Base-by-base conservation (phyloP, 2,113 vertebrate genomes). In the Ptilonorhynchus violaceus region DNA sequence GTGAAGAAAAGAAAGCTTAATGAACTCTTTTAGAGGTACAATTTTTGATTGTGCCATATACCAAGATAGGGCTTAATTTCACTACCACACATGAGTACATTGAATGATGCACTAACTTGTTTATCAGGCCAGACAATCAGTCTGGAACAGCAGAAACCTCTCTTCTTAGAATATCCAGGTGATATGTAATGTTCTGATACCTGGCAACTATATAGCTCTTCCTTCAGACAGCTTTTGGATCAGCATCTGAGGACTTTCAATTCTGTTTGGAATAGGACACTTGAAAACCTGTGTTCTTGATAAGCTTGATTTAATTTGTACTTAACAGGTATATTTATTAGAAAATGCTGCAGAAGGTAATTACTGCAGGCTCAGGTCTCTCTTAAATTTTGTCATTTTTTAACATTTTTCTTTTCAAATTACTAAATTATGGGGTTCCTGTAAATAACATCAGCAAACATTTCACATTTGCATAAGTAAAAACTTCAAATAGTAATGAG, bases 351-450 rank as follows among this genome's bases (percentile, higher is more conserved):
- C 10, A 82, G 27, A 44, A 77, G 55, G 1, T 27, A 77, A 39
- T 53, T 11, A 42, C 11, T 11, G 6, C 16, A n/a, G 18, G 28
- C 6, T 56, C 8, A 17, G 1, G 7, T 21, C 9, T 87, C 75
- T 74, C 41, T 27, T 46, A 70, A 94, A 63, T 23, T 11, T 33
- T 23, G 15, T 16, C 5, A 5, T 31, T 30, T 31, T 58, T 11
- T 0, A 30, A 18, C 5, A 1, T 9, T 27, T 64, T 39, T n/a
- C 5, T 1, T 4, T 2, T 9, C 9, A 10, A 23, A 31, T 7
- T n/a, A 35, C 11, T 70, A 47, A 42, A 46, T 63, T 35, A 11
- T 35, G 14, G 11, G 1, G 15, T 74, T 68, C 11, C 11, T 35
- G 3, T 49, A 76, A 66, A 73, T 35, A 83, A 15, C 16, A 60